Evolutionary conservation across 2,888 invertebrate species (phyloP), one percentile per base, ranked within the genome.

Genomic region (Alsophila aescularia): DNA sequence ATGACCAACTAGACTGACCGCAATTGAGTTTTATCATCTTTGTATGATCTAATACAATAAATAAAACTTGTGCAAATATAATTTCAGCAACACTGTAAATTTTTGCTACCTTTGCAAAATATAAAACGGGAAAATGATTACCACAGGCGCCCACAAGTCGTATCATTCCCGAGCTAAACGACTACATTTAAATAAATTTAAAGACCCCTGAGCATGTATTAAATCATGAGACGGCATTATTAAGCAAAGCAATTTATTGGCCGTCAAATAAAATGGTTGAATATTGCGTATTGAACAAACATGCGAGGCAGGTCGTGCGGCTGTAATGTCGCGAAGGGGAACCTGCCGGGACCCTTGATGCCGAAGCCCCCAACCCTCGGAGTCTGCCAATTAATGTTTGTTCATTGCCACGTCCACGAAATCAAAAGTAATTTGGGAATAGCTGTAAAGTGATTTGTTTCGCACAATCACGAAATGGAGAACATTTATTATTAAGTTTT

Each of bases 281-380:
- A 70, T 67, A 70, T 70, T 67, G 60, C 66, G 67, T 73, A 80
- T 76, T 73, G 78, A 75, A 75, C 75, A 78, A 80, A 79, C 75
- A 79, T 66, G 50, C 66, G 62, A 67, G 69, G 58, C 60, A 64
- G 57, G 52, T 54, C 52, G 61, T 45, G 44, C 55, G 51, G 52
- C 55, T 70, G 73, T 70, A 52, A 44, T 31, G 50, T 44, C 40
- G 45, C 48, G 55, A 21, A 55, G 55, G 58, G 62, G 61, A 77
- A 81, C 81, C 81, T 82, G 83, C 72, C 77, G 67, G 63, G 64
- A 55, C 65, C 68, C 70, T 65, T 35, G 34, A 44, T 40, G 52
- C 32, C 41, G 31, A 7, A 18, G 13, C 15, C 34, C 12, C 29
- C 0, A 41, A 37, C 60, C 57, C 47, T 54, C 44, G 36, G 12